Evolutionary conservation across 92 coral and sea anemone species (phyloP), one percentile per base, ranked within the genome.

Genomic region (Umimayanthus chanpuru): DNA sequence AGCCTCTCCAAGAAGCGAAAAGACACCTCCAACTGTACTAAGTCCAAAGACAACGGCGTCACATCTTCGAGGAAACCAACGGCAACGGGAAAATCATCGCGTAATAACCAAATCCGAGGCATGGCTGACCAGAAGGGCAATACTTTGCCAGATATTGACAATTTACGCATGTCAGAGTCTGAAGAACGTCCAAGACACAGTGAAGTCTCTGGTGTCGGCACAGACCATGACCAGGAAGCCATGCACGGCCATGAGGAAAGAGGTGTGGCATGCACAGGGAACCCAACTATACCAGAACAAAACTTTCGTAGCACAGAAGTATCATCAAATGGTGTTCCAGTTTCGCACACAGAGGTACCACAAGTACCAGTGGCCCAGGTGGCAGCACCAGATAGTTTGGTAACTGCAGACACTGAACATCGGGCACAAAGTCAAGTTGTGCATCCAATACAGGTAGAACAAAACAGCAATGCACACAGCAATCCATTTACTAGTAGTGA

Each of bases 1-100:
- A 83, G 18, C 23, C 64, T 44, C 5, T 70, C 87, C 8, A 83
- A 83, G 78, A 40, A 68, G 23, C 77, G 64, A 10, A 70, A 49
- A 68, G 87, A 61, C n/a, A 56, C 65, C 65, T 15, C 65, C 20
- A 56, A 56, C 15, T 2, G 23, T 56, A 56, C 65, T 56, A 9
- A 47, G 50, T 47, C 50, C 10, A 47, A 47, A 47, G 50, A 47
- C 50, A 47, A 47, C 50, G 50, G 50, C 50, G 50, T 7, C 10
- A 4, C 18, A 18, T 53, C 58, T 53, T 53, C 58, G 4, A 15
- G 32, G 20, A 43, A 73, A 73, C 16, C 49, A n/a, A 26, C 16
- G 32, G 9, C 77, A 64, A 53, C 68, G 7, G 7, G 56, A 29
- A 10, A 40, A 16, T 40, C 18, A 29, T 71, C 78, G 21, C 38